Conservation (phyloP, 1,140 invertebrate species). For the Capitella teleta region DNA sequence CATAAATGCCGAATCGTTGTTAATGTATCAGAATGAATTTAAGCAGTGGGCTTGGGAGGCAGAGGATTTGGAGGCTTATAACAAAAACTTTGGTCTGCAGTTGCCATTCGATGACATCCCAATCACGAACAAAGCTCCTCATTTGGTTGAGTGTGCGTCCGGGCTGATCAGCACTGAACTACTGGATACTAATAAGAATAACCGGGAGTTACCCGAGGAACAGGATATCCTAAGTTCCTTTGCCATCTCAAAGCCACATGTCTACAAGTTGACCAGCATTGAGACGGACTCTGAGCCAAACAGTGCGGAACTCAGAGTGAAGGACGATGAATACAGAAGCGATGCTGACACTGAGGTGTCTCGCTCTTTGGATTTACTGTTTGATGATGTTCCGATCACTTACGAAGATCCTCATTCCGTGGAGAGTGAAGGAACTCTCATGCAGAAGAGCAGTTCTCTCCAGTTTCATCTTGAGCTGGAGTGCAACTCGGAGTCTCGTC, state of each 20-base stretch:
- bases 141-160: too few species aligned
- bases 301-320: too few species aligned
- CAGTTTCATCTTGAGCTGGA: neutral
- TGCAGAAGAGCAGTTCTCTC: neutral
- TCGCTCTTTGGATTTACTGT: neutral
- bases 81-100: too few species aligned
- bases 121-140: too few species aligned
- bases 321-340: neutral
- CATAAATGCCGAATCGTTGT: too few species aligned
- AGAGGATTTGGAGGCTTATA: too few species aligned
- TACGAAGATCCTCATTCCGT: too few species aligned
- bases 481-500: neutral
- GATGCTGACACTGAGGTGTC: neutral
- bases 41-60: too few species aligned
- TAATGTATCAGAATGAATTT: too few species aligned
- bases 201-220: neutral
- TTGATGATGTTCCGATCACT: neutral
- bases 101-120: too few species aligned
- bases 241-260: neutral
- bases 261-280: neutral
- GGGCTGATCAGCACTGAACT: too few species aligned
- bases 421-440: neutral
- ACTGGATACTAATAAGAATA: neutral
- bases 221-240: neutral
- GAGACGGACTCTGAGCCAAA: conserved; percentile 7